A percentile compares a stretch with the other conserved stretches of the same genome.
These are phyloP conservation scores for Melanotaenia pygmaea DNA, from an alignment of 2,797 vertebrate species.

Conservation along the genomic window DNA sequence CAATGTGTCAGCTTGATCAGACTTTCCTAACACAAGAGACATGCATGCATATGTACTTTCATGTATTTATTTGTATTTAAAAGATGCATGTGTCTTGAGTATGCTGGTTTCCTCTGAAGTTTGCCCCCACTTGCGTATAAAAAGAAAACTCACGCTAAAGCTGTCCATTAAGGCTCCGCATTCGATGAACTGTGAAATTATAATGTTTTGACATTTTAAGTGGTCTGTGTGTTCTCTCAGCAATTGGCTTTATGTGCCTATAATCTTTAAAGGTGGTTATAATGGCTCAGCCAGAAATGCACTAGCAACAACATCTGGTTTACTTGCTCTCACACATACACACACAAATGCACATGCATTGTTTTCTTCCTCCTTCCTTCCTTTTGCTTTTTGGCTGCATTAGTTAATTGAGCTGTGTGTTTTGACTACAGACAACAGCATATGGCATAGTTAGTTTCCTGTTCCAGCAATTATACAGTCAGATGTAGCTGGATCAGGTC, in stretches of 20 bases:
- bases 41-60: conserved; percentile 4
- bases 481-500: conserved; percentile 16
- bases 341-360: conserved; percentile 16
- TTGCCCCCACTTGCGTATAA: conserved; percentile 8
- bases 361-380: conserved; percentile 11
- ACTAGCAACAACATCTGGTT: conserved; percentile 53
- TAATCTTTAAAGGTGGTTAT: conserved; percentile 55
- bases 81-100: not conserved
- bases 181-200: conserved; percentile 51
- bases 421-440: conserved; percentile 22
- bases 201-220: conserved; percentile 47
- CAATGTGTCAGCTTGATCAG: conserved; percentile 40
- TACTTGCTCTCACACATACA: conserved; percentile 1
- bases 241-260: conserved; percentile 36
- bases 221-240: conserved; percentile 36
- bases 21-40: conserved; percentile 10
- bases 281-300: conserved; percentile 38
- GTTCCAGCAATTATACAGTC: conserved; percentile 24
- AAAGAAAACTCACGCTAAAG: conserved; percentile 14
- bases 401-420: conserved; percentile 30
- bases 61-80: conserved; percentile 7
- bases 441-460: conserved; percentile 23
- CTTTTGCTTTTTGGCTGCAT: conserved; percentile 5
- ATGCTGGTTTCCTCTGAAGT: conserved; percentile 17
- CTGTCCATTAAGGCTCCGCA: conserved; percentile 11